These are phyloP conservation scores for Prosopocoilus inquinatus DNA, from an alignment of 2,888 invertebrate species.

Conservation along the genomic window DNA sequence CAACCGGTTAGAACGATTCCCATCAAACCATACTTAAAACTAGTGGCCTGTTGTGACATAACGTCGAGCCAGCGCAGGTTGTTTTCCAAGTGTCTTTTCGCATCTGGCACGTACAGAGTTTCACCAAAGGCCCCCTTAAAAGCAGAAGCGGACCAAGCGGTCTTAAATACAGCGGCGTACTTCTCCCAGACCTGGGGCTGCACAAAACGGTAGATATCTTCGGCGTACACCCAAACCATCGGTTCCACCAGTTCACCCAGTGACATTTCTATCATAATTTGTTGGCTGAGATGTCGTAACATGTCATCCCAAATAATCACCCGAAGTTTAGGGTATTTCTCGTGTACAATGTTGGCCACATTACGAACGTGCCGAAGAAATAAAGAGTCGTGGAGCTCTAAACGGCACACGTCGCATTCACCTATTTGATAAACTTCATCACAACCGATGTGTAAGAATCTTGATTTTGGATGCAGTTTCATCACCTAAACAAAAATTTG, in stretches of 20 bases:
- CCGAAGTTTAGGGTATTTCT: constrained; percentile 57
- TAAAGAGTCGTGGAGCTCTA: constrained; percentile 55
- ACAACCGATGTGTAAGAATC: constrained; percentile 70
- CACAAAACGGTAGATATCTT: constrained; percentile 61
- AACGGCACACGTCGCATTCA: constrained; percentile 61
- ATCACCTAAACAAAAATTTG: constrained; percentile 36
- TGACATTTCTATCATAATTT: constrained; percentile 59
- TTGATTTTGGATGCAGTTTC: constrained; percentile 40
- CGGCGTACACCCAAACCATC: constrained; percentile 80
- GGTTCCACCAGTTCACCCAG: constrained; percentile 70
- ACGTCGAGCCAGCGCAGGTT: constrained; percentile 68
- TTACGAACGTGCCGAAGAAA: constrained; percentile 63
- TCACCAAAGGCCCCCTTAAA: constrained; percentile 77
- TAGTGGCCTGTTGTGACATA: constrained; percentile 59
- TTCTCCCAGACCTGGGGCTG: constrained; percentile 62
- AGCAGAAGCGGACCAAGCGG: constrained; percentile 72
- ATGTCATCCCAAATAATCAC: constrained; percentile 82
- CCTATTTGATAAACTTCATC: constrained; percentile 74
- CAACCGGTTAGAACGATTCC: constrained; percentile 61
- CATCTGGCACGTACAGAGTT: constrained; percentile 64
- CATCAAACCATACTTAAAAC: constrained; percentile 54
- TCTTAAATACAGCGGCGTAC: constrained; percentile 64
- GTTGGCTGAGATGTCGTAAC: constrained; percentile 63
- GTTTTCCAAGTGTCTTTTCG: constrained; percentile 67
- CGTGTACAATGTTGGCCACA: constrained; percentile 60